Evolutionary conservation across 2,797 vertebrate genomes (phyloP).

Genomic region (Sebastes miniatus): DNA sequence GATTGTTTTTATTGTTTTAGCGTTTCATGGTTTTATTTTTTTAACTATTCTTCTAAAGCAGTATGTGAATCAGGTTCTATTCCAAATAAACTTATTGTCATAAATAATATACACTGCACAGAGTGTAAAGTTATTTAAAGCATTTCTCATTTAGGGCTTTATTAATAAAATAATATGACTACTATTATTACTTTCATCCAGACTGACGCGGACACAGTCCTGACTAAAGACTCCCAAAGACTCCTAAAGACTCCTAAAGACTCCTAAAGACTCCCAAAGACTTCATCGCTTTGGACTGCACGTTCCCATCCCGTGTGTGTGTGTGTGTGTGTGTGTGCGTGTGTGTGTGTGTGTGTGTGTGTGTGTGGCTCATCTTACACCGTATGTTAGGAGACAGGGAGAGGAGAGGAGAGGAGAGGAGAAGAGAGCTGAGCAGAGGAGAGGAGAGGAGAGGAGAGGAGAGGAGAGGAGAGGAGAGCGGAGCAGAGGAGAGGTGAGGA

Average conservation of each 20-base stretch:
- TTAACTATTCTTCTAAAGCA: too few relatives aligned
- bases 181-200: neutral
- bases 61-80: too few relatives aligned
- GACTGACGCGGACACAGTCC: neutral
- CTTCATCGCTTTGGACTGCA: neutral
- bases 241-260: too few relatives aligned
- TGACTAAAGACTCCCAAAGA: neutral
- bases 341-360: conserved; percentile 42
- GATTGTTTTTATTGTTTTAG: too few relatives aligned
- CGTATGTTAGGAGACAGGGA: conserved; percentile 78
- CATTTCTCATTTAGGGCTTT: neutral
- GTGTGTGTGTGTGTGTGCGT: conserved; percentile 38
- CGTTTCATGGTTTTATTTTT: too few relatives aligned
- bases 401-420: too few relatives aligned
- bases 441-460: too few relatives aligned
- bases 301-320: conserved; percentile 6
- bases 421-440: too few relatives aligned
- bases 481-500: too few relatives aligned
- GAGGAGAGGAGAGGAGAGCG: too few relatives aligned
- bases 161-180: neutral
- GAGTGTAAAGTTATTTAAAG: neutral
- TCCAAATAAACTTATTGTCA: too few relatives aligned
- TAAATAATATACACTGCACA: too few relatives aligned
- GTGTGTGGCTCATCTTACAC: conserved; percentile 60
- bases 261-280: neutral